phyloP scores from a whole-genome alignment of 2,797 vertebrate genomes.

The Lutjanus campechanus region DNA sequence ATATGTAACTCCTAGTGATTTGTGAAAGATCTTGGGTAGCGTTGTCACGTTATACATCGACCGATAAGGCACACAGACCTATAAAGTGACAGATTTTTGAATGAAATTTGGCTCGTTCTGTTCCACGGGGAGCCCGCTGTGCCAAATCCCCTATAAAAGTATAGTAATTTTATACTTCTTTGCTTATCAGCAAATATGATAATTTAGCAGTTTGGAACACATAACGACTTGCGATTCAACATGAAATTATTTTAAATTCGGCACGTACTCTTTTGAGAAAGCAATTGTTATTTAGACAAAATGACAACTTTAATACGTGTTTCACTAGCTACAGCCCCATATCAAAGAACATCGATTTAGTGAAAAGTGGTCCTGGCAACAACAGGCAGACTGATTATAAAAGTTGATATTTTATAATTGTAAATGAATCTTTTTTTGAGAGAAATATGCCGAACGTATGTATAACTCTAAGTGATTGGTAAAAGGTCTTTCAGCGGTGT shows the following conservation, averaged over 20 bases:
- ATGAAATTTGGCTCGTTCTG: too few species aligned
- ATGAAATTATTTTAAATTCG: neutral
- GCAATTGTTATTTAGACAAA: neutral
- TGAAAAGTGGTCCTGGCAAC: neutral
- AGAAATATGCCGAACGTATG: conserved; percentile 14
- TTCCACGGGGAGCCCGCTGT: too few species aligned
- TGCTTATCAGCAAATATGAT: neutral
- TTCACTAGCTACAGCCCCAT: too few species aligned
- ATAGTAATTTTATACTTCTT: rapidly evolving
- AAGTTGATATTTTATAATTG: conserved; percentile 20
- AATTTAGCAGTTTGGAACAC: rapidly evolving
- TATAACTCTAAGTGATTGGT: rapidly evolving
- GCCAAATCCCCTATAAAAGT: neutral
- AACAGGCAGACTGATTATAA: neutral
- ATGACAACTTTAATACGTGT: neutral
- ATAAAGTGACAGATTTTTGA: too few species aligned
- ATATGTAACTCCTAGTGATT: neutral
- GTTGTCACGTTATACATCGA: neutral
- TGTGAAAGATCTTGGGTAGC: neutral
- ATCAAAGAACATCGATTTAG: too few species aligned
- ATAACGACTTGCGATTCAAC: rapidly evolving
- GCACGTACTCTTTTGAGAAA: neutral
- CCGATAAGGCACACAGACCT: too few species aligned
- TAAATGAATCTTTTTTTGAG: rapidly evolving
- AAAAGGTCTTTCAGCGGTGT: rapidly evolving